Conservation (phyloP, 1,140 invertebrate genomes). For the Stratiolaelaps scimitus region DNA sequence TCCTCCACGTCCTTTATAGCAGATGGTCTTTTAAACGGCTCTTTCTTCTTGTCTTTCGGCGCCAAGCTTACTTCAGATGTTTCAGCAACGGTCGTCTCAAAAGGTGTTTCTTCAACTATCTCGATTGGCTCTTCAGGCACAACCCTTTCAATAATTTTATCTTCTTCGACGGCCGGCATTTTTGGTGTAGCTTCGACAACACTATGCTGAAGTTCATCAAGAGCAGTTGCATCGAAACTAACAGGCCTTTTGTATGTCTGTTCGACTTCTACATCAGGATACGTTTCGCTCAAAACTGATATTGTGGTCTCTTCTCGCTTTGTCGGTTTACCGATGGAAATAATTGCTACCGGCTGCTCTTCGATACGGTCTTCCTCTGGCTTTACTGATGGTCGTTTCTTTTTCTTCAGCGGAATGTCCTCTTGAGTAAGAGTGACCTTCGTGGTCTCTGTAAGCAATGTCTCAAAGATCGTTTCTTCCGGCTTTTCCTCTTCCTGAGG, state of each 20-base stretch:
- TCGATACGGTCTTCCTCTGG: not conserved
- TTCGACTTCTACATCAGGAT: not conserved
- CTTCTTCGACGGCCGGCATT: too few relatives aligned
- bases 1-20: not conserved
- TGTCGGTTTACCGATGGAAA: not conserved
- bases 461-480: not conserved
- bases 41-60: not conserved
- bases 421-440: not conserved
- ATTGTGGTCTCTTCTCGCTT: not conserved
- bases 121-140: not conserved
- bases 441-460: not conserved
- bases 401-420: not conserved
- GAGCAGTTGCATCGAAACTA: not conserved
- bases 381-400: not conserved
- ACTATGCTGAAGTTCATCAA: not conserved
- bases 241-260: constrained; percentile 1
- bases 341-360: not conserved
- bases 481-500: not conserved
- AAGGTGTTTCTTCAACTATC: not conserved
- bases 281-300: not conserved
- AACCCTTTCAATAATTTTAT: not conserved
- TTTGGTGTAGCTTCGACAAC: not conserved
- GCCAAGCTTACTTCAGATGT: not conserved
- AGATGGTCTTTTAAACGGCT: not conserved
- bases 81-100: not conserved